Evolutionary conservation across 2,888 invertebrate genomes (phyloP), one percentile per base, ranked within the genome.

Genomic region (Schrankia costaestrigalis): DNA sequence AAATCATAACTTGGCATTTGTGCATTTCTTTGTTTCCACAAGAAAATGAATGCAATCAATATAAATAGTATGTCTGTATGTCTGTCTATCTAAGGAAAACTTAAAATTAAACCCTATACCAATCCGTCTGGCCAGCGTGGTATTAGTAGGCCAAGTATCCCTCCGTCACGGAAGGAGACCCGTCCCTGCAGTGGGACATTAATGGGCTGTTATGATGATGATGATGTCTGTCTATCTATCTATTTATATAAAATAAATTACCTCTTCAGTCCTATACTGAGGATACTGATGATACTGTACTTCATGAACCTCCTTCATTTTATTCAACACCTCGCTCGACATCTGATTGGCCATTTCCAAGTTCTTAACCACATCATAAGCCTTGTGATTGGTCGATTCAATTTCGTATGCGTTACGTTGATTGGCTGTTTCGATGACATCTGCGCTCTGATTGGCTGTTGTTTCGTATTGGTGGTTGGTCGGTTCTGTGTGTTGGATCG

Each of bases 221-320:
- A n/a, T n/a, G n/a, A n/a, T n/a, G n/a, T n/a, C n/a, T n/a, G n/a
- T n/a, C n/a, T n/a, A n/a, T n/a, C n/a, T n/a, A n/a, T n/a, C n/a
- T n/a, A n/a, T n/a, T n/a, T n/a, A n/a, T n/a, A 11, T 22, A 17
- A 6, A 18, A 21, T 5, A 26, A 37, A 40, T 10, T 42, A 76
- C 78, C 65, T 79, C 78, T 9, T 77, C 74, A 41, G 57, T 62
- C 32, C 76, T 66, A 37, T 67, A 68, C 28, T 71, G 59, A 1
- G 48, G 39, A 42, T 73, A 80, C 2, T 62, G 59, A 2, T 51
- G 53, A 6, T 59, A 47, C 10, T 62, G 65, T 14, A 60, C 30
- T 5, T 74, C 72, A 3, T 63, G 63, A 2, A 40, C 54, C 1
- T 71, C 75, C 29, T 64, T 40, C 39, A 56, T 11, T 25, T 53